Base-by-base conservation (phyloP, 1,140 invertebrate species). In the Papilio polytes region DNA sequence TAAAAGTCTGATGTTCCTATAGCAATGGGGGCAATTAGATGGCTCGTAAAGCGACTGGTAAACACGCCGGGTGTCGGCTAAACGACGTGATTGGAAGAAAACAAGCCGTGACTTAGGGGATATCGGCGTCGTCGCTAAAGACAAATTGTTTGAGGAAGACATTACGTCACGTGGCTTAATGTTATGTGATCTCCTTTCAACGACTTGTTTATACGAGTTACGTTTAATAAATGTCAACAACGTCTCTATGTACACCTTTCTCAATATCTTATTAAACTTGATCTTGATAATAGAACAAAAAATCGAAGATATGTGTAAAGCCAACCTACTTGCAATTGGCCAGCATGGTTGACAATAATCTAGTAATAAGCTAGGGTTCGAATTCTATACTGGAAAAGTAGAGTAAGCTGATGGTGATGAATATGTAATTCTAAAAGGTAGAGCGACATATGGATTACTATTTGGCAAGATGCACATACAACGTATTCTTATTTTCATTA, bases 21-120 rank as follows among this genome's bases (percentile, higher is more conserved):
- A 36, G 26, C 51, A 53, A 56, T 78, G 53, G n/a, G 53, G 56
- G 76, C 76, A 78, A 78, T 78, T 59, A 78, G 51, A 56, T 41
- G 18, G 22, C 76, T 78, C 76, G 76, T 78, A 78, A 78, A 78
- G 76, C 22, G 20, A 59, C 51, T 78, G 22, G 76, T 78, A 78
- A 78, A 78, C 76, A 78, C 26, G 76, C 36, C 76, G 36, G 76
- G 76, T 78, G 44, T 76, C 41, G 76, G 53, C 48, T 78, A 78
- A 78, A 78, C 53, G 76, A 78, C 48, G 51, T 78, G 76, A 78
- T 59, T 59, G 51, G 51, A 78, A 78, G 76, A 78, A 78, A 78
- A 78, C 76, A 78, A 51, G 31, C 26, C 76, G 51, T 59, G 76
- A 78, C 18, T 78, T 66, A 78, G 31, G 63, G 77, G 56, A 66